Evolutionary conservation across 2,888 invertebrate genomes (phyloP), one percentile per base, ranked within the genome.

Genomic region (Leucoma salicis): DNA sequence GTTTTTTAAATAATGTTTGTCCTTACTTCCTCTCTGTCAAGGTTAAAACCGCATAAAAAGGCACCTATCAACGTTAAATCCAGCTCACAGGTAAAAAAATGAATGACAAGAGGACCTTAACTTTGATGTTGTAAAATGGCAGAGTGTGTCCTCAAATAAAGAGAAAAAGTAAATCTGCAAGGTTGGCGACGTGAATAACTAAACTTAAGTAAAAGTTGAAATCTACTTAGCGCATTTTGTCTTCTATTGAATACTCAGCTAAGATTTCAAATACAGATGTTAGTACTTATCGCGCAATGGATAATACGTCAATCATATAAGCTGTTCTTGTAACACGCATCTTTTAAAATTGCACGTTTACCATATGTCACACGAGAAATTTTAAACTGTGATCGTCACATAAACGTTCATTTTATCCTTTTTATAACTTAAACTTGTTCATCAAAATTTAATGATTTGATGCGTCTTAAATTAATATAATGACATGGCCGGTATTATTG

Each of bases 71-170:
- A 42, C 49, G 47, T 55, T 44, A 42, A 55, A 53, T 54, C 54
- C 54, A 46, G 48, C 56, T 54, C 48, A 46, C 53, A 56, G 56
- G 52, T 58, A 61, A 69, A 64, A n/a, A 61, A 70, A 73, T 74
- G 74, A 75, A 74, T 68, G 63, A 69, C 68, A 66, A 56, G 57
- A 58, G 64, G 64, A 63, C 65, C 67, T 63, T 48, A 61, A 61
- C 70, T 74, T 74, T 70, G 77, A 77, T 73, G 73, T 70, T 60
- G 69, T 70, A 78, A 78, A 80, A 77, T 78, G 77, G 74, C 74
- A 71, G 65, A 63, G 70, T 66, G 68, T 76, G 78, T 74, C 75
- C 73, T 75, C 70, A 78, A 75, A 78, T 78, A 70, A 55, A 53
- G 56, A 69, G 56, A 70, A 78, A 75, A 76, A 71, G 54, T 57